Evolutionary conservation across 2,888 invertebrate species (phyloP).

Genomic region (Glomeris marginata): DNA sequence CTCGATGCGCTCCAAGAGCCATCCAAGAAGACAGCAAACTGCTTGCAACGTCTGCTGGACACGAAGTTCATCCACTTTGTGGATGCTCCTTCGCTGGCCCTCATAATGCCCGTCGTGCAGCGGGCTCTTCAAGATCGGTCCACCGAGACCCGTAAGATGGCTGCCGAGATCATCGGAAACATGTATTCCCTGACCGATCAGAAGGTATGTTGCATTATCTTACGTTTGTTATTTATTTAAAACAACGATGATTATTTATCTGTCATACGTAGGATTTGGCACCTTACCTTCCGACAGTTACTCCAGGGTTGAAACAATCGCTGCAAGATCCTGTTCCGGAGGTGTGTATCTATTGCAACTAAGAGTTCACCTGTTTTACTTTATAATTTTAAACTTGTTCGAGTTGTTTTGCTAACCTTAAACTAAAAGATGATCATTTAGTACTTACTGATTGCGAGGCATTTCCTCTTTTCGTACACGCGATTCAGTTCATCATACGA

Average conservation of each 20-base stretch:
- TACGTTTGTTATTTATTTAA: neutral
- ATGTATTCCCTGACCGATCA: slow-evolving; percentile 99
- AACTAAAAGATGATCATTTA: no score
- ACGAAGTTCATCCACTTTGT: slow-evolving; percentile 98
- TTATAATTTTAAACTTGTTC: neutral
- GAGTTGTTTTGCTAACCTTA: neutral
- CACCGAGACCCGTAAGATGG: slow-evolving; percentile 97
- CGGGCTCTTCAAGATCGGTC: slow-evolving; percentile 94
- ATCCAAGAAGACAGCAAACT: slow-evolving; percentile 79
- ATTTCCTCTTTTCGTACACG: no score
- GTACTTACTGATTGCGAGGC: no score
- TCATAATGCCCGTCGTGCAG: slow-evolving; percentile 99
- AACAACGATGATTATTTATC: no score
- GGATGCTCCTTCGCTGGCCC: slow-evolving; percentile 92
- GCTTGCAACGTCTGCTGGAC: slow-evolving; percentile 83
- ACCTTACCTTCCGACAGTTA: slow-evolving; percentile 89
- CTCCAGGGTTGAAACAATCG: slow-evolving; percentile 90
- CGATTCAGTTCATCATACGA: no score
- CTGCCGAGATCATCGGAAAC: slow-evolving; percentile 98
- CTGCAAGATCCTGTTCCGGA: slow-evolving; percentile 96
- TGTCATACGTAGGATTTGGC: slow-evolving; percentile 50
- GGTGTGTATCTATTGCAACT: slow-evolving; percentile 36
- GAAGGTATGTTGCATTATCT: slow-evolving; percentile 40
- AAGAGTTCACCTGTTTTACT: neutral
- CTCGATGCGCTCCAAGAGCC: slow-evolving; percentile 90